Evolutionary conservation across 2,113 vertebrate genomes (phyloP), one percentile per base, ranked within the genome.

Genomic region (Apodemus sylvaticus): DNA sequence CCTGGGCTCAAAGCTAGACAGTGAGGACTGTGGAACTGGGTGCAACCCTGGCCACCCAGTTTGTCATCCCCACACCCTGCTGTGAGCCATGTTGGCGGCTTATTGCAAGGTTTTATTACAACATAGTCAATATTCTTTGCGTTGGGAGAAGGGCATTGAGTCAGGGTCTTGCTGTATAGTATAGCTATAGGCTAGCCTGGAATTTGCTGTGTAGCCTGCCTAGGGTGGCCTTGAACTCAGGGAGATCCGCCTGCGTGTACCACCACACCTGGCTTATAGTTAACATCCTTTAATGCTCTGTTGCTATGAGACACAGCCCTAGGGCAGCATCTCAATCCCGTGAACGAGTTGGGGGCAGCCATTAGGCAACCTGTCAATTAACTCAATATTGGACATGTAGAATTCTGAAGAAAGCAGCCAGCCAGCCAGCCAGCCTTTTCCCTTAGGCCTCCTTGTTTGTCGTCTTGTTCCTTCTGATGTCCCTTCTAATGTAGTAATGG

Each of bases 1-100:
- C 11, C 9, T 55, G 45, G 51, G 36, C 17, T n/a, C 6, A 31
- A 1, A 64, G 74, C 29, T 39, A 6, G 0, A 3, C 51, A 19
- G 9, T 9, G 6, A 20, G 26, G 73, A 13, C 2, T 0, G 10
- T 1, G 86, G 89, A 79, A 13, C 39, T 68, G 68, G 48, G 53
- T 34, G 55, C 58, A 9, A 12, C 62, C 51, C n/a, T 12, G 10
- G 77, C 34, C 85, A 39, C 20, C 26, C 45, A 42, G 51, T 4
- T 10, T 0, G 0, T 86, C 45, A 20, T 66, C 45, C 1, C 39
- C 26, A 82, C n/a, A 42, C 39, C 14, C 20, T 73, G 55, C 82
- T 2, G 11, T 86, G 42, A 48, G 36, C 73, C 1, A 0, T 6
- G 31, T 8, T 31, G 48, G 86, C 24, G 6, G 7, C 45, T 68